A percentile compares a stretch with the other conserved stretches of the same genome.
Conservation (phyloP, 2,888 invertebrate species). For the Diplolepis rosae region DNA sequence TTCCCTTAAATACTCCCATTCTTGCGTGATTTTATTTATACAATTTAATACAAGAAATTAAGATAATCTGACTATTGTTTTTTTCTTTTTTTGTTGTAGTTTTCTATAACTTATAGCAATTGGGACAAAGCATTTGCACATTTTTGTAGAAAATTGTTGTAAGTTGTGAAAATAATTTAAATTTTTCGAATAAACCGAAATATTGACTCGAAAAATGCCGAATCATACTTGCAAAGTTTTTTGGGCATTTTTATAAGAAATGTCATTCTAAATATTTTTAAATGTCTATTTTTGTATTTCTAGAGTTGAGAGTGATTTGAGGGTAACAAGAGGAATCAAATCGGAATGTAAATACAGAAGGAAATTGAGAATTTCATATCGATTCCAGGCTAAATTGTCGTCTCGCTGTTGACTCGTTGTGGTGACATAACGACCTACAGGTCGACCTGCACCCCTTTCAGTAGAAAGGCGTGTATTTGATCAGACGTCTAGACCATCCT, state of each 20-base stretch:
- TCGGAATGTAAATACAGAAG: slow-evolving; percentile 32
- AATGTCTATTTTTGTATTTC: too few species aligned
- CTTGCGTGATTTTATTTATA: too few species aligned
- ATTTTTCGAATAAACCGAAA: too few species aligned
- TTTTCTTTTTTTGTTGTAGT: neutral
- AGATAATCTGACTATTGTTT: neutral
- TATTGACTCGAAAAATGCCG: too few species aligned
- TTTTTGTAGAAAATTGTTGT: too few species aligned
- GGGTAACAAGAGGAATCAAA: neutral
- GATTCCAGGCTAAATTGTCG: slow-evolving; percentile 46
- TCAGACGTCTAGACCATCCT: slow-evolving; percentile 68
- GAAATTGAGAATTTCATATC: slow-evolving; percentile 57
- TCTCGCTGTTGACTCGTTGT: slow-evolving; percentile 33
- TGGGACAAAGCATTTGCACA: too few species aligned
- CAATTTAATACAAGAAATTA: too few species aligned
- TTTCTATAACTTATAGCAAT: too few species aligned
- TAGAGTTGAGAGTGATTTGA: neutral
- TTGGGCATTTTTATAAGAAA: neutral
- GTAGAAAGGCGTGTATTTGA: slow-evolving; percentile 57
- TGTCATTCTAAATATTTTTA: too few species aligned
- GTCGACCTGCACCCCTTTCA: slow-evolving; percentile 30
- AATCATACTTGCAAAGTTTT: too few species aligned
- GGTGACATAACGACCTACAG: slow-evolving; percentile 38
- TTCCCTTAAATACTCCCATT: too few species aligned
- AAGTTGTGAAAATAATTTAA: too few species aligned